Evolutionary conservation across 1,140 invertebrate genomes (phyloP), one percentile per base, ranked within the genome.

Genomic region (Apis dorsata): DNA sequence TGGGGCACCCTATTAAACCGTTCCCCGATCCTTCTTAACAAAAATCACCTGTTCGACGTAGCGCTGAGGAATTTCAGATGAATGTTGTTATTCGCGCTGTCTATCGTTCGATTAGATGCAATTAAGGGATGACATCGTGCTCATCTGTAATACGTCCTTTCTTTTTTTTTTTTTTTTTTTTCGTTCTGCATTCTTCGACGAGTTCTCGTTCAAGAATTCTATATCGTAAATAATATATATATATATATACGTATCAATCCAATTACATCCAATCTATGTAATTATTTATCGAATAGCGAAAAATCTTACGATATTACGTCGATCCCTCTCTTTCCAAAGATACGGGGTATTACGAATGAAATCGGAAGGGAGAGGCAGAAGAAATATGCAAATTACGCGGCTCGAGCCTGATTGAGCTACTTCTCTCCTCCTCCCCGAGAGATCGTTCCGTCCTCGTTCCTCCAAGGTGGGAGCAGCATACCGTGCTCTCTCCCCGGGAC

Each of bases 351-450:
- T 28, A 34, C 51, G 17, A 17, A 28, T 24, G 24, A 24, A 55
- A 65, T 11, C 19, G 10, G 15, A 21, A 12, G 53, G 5, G 9
- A 53, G 51, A 11, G 86, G 76, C 57, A 53, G 71, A 74, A 91
- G 88, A 90, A 92, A 90, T 92, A 92, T 92, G 92, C 90, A 92
- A 92, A 92, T 91, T 89, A 90, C 85, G 79, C 51, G 69, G 80
- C 84, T 90, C 80, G 72, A 86, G 88, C 78, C 87, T 89, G 90
- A 91, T 92, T 90, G 90, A 91, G 84, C 88, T 87, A 84, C 88
- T 91, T 83, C 76, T 87, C 79, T 85, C 75, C 49, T 55, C 66
- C 34, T 80, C 57, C 82, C 44, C 55, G 15, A 28, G 34, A 44
- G 34, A n/a, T n/a, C 55, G n/a, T 11, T 53, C 15, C n/a, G 28